Evolutionary conservation across 2,797 vertebrate genomes (phyloP), one percentile per base, ranked within the genome.

Genomic region (Fratercula arctica): DNA sequence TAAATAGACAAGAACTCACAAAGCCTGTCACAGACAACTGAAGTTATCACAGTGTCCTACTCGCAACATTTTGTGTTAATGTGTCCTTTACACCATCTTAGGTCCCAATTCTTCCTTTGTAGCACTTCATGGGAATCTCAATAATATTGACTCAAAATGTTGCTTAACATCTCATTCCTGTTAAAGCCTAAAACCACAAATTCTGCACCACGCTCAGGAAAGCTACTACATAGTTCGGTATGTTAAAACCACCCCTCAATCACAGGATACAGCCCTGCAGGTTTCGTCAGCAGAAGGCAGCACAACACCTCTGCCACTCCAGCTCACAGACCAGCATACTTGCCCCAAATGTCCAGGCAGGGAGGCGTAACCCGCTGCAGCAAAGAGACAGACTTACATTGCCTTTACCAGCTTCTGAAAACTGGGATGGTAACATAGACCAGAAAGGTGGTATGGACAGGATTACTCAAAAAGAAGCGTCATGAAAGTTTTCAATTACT

Each of bases 311-410:
- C 48, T 64, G 61, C 59, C 66, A 31, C 60, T 13, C 17, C 26
- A 66, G 35, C 50, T 9, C 33, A 69, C 54, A 70, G 24, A 28
- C 5, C 35, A 39, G 15, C 1, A 2, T 12, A 48, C 3, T 26
- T 1, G 0, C 8, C 35, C 33, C 5, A 1, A 77, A 78, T 10
- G 78, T 0, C 21, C 61, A 68, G 39, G 29, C 31, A 78, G 11
- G 18, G 35, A 84, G 33, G 21, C 4, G 13, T 15, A 73, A 83
- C 39, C 43, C 2, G 0, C 59, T 12, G 29, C 54, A 60, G 60
- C 8, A 25, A 13, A 75, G 19, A 59, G 13, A 51, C 4, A 50
- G 29, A 41, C 18, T 37, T 45, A 19, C 5, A 39, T 17, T 56
- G 19, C 28, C 23, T 37, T 74, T 10, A 83, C 8, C n/a, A 41